A percentile compares a stretch with the other conserved stretches of the same genome.
Conservation (phyloP, 2,888 invertebrate genomes). For the Lathronympha strigana region DNA sequence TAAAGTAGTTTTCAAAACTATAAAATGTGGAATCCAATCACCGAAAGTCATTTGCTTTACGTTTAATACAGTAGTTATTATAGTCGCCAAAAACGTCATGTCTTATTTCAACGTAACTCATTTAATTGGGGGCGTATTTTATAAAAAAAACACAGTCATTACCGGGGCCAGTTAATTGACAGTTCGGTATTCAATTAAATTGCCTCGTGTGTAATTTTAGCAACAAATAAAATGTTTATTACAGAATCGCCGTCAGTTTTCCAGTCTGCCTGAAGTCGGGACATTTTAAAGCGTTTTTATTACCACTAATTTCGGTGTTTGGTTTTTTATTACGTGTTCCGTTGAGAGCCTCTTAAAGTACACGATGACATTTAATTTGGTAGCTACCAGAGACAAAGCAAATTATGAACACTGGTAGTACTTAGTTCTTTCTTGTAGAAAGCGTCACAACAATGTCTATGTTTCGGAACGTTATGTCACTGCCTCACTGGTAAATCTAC, state of each 20-base stretch:
- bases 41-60: neutral
- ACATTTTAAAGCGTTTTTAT: conserved; percentile 67
- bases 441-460: too few species aligned
- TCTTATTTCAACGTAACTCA: conserved; percentile 6
- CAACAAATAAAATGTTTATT: conserved; percentile 36
- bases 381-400: neutral
- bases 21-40: neutral
- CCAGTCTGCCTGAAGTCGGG: conserved; percentile 59
- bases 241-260: conserved; percentile 46
- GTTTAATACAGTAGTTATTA: neutral
- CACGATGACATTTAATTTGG: conserved; percentile 54
- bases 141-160: conserved; percentile 17
- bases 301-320: conserved; percentile 60
- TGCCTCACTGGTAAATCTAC: too few species aligned
- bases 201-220: conserved; percentile 17
- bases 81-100: neutral
- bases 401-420: neutral
- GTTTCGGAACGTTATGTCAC: too few species aligned
- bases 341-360: conserved; percentile 65
- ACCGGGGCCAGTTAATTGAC: conserved; percentile 16
- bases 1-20: neutral
- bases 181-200: conserved; percentile 25
- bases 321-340: conserved; percentile 62
- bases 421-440: too few species aligned
- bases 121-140: conserved; percentile 22